Evolutionary conservation across 1,140 invertebrate genomes (phyloP), one percentile per base, ranked within the genome.

Genomic region (Drosophila lini): DNA sequence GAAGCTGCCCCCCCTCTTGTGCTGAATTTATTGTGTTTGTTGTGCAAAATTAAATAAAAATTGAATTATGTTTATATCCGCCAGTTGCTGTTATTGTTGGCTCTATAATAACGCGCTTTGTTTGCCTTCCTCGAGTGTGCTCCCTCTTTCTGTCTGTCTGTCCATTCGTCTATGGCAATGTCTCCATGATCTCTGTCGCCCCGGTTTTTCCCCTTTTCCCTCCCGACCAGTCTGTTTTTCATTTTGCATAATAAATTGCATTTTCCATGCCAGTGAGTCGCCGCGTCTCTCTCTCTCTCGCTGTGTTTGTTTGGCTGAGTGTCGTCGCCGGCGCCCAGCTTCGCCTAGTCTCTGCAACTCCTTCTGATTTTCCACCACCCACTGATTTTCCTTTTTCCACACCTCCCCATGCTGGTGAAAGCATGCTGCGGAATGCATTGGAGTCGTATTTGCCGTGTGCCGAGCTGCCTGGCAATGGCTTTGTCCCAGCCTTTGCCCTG

Each of bases 181-280:
- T 74, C 77, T 79, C 77, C 76, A 79, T 79, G 77, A 71, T 71
- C 68, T 71, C 58, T 74, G 73, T 52, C 69, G 58, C 52, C 53
- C 44, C 48, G 16, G 28, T 32, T 52, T 50, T 50, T 9, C 52
- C 36, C 32, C 8, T n/a, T 13, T 9, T 3, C 48, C 36, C 25
- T n/a, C 42, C 28, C 44, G 42, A 32, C 16, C 47, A 28, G 62
- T 78, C 74, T 89, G 74, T 90, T 89, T 89, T 84, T 78, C 80
- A 90, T 81, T 89, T 89, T 89, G 85, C 85, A 89, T 89, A 89
- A 89, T 89, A 89, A 89, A 89, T 89, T 89, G 84, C 84, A 89
- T 89, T 89, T 89, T 89, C 84, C 84, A 84, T 89, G 84, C 84
- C 85, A 89, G 68, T 84, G 84, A 83, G 34, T 79, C 64, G 79